Percentiles rank a stretch among this genome's conserved stretches.
Conservation (phyloP, 2,888 invertebrate species). For the Pinctada fucata region DNA sequence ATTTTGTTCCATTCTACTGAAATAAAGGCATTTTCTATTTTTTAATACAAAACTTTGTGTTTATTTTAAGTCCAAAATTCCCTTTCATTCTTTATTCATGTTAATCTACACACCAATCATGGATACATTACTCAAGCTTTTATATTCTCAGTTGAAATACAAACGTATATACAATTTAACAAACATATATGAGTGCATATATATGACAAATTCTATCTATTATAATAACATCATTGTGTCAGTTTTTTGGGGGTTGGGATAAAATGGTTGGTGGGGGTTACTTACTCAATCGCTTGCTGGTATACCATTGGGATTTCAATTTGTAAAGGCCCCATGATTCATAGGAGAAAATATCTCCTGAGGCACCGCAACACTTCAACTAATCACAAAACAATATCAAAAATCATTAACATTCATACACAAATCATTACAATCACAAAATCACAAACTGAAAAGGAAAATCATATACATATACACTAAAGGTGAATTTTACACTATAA, state of each 20-base stretch:
- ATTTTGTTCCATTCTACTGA: too few relatives aligned
- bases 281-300: conserved; percentile 9
- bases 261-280: neutral
- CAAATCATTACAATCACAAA: neutral
- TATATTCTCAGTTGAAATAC: too few relatives aligned
- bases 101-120: too few relatives aligned
- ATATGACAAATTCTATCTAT: too few relatives aligned
- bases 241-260: neutral
- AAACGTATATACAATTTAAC: too few relatives aligned
- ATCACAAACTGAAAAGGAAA: neutral
- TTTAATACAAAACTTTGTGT: too few relatives aligned
- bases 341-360: neutral
- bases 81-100: too few relatives aligned
- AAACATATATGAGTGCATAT: too few relatives aligned
- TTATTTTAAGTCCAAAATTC: too few relatives aligned
- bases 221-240: neutral
- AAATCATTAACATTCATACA: neutral
- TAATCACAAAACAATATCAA: conserved; percentile 21
- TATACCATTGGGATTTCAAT: conserved; percentile 10
- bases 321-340: conserved; percentile 14
- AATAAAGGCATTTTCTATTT: too few relatives aligned
- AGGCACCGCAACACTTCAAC: conserved; percentile 28
- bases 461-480: neutral
- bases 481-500: too few relatives aligned
- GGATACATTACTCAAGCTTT: too few relatives aligned